Conservation (phyloP, 2,888 invertebrate species). For the Brachylomia viminalis region DNA sequence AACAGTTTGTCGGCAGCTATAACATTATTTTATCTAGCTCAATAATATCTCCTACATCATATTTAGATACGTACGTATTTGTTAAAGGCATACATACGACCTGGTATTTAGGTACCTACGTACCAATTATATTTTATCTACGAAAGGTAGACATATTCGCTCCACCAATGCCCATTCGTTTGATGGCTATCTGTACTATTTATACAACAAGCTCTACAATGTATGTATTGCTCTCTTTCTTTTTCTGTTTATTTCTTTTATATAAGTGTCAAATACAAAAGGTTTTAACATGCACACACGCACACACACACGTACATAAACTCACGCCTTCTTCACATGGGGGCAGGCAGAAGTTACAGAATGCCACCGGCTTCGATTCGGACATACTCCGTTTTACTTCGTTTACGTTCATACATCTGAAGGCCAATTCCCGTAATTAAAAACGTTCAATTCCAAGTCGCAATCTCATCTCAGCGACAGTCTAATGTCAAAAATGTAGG, state of each 20-base stretch:
- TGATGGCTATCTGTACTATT: slow-evolving; percentile 36
- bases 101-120: slow-evolving; percentile 20
- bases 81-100: background rate
- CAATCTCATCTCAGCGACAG: no score
- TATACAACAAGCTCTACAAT: slow-evolving; percentile 25
- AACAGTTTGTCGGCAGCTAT: no score
- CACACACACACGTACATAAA: background rate
- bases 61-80: background rate
- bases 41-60: background rate
- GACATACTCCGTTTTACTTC: background rate
- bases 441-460: no score
- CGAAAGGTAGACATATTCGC: slow-evolving; percentile 12
- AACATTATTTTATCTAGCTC: background rate
- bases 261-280: background rate
- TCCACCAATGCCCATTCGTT: slow-evolving; percentile 24
- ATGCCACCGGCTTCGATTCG: background rate
- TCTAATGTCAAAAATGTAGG: no score
- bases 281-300: background rate
- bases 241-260: slow-evolving; percentile 18
- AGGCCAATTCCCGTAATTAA: no score
- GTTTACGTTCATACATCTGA: background rate
- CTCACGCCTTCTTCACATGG: background rate
- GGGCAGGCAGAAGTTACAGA: background rate
- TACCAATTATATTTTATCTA: slow-evolving; percentile 39
- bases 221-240: slow-evolving; percentile 11